Evolutionary conservation across 2,797 vertebrate genomes (phyloP).

Genomic region (Paguma larvata): DNA sequence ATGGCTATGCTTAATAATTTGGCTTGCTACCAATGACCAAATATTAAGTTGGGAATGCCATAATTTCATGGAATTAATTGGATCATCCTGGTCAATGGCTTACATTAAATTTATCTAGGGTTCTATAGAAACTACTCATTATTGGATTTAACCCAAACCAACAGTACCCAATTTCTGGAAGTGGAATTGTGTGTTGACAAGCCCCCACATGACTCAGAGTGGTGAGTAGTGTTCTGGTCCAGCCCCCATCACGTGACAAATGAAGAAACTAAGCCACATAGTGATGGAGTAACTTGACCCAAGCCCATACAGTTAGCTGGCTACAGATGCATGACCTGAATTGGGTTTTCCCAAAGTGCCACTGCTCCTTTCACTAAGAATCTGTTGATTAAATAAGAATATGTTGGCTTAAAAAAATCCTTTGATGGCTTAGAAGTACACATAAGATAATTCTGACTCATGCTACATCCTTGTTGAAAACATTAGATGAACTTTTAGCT

Average conservation of each 20-base stretch:
- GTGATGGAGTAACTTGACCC: not conserved
- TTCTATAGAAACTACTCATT: not conserved
- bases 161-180: not conserved
- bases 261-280: not conserved
- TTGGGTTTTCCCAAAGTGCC: not conserved
- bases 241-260: not conserved
- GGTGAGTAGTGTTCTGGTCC: not conserved
- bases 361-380: not conserved
- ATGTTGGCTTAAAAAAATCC: not conserved
- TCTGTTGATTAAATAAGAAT: too few species aligned
- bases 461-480: not conserved
- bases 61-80: not conserved
- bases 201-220: not conserved
- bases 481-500: not conserved
- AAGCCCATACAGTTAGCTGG: not conserved
- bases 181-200: not conserved
- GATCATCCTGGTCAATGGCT: not conserved
- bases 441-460: not conserved
- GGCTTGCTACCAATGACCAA: not conserved
- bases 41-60: not conserved
- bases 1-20: not conserved
- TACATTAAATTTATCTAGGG: not conserved
- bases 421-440: not conserved
- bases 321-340: not conserved
- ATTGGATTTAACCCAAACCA: not conserved